Evolutionary conservation across 2,797 vertebrate species (phyloP).

Genomic region (Macrochelys suwanniensis): DNA sequence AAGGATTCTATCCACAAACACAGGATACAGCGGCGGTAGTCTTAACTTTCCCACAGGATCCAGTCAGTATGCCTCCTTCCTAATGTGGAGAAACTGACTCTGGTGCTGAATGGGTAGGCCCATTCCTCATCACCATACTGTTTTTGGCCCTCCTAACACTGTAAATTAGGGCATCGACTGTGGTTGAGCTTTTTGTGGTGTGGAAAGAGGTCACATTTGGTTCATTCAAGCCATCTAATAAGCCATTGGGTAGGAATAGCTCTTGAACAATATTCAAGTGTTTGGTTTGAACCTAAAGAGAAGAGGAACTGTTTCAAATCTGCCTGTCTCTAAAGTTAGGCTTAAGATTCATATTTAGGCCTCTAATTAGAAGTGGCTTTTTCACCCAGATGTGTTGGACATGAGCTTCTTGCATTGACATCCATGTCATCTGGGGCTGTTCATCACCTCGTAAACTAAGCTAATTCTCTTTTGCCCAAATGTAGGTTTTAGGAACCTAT

Average conservation of each 20-base stretch:
- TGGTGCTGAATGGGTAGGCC: not conserved
- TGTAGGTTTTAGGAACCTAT: not conserved
- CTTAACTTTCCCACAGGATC: not conserved
- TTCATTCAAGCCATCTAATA: not conserved
- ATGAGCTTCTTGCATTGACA: not conserved
- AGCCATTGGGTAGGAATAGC: not conserved
- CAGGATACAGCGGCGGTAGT: not conserved
- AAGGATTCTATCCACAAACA: not conserved
- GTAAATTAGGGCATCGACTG: not conserved
- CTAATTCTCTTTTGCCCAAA: not conserved
- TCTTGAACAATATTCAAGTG: not conserved
- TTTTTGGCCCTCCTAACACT: not conserved
- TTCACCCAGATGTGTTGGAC: not conserved
- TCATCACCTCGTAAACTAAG: slow-evolving; percentile 5
- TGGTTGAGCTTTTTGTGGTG: not conserved
- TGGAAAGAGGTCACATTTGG: not conserved
- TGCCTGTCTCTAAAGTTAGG: not conserved
- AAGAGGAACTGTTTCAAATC: not conserved
- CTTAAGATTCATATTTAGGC: not conserved
- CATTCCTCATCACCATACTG: not conserved
- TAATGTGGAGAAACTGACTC: not conserved
- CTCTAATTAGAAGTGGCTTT: not conserved
- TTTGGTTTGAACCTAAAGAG: not conserved
- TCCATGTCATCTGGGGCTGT: not conserved
- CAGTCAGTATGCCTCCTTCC: not conserved